Percentiles rank a stretch among this genome's conserved stretches.
Conservation (phyloP, 2,888 invertebrate species). For the Drosophila neonasuta region DNA sequence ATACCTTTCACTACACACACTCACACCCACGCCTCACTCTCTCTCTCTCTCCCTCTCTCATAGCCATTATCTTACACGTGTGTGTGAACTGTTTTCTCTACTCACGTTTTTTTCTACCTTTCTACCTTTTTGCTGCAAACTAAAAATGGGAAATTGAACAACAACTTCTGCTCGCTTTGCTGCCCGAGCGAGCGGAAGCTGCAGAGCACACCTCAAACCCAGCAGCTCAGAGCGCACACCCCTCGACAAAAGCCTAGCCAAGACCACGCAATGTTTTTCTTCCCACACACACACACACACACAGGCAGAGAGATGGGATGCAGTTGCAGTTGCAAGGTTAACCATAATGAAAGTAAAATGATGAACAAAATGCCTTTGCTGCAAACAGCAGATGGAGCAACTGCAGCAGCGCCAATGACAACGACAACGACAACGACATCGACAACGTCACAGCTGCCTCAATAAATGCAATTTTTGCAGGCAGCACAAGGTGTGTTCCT, state of each 20-base stretch:
- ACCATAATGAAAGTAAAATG: conserved; percentile 78
- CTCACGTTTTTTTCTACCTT: conserved; percentile 11
- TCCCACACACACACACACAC: neutral
- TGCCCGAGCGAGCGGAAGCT: conserved; percentile 79
- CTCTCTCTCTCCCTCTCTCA: neutral
- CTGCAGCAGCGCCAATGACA: neutral
- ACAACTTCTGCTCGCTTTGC: conserved; percentile 80
- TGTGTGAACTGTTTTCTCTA: conserved; percentile 7
- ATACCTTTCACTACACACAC: conserved; percentile 59
- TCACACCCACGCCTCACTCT: conserved; percentile 29
- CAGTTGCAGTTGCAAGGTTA: conserved; percentile 63
- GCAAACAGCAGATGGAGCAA: conserved; percentile 22
- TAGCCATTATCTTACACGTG: conserved; percentile 67
- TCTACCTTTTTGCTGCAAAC: conserved; percentile 45
- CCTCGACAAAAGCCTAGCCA: neutral
- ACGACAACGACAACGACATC: neutral
- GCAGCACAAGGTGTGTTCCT: conserved; percentile 4
- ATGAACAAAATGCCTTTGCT: conserved; percentile 66
- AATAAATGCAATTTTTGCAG: conserved; percentile 43
- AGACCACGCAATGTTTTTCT: conserved; percentile 31
- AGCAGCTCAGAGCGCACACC: neutral
- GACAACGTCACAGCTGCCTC: conserved; percentile 12
- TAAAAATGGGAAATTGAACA: conserved; percentile 80
- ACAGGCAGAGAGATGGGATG: neutral
- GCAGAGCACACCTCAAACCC: conserved; percentile 29